Conservation (phyloP, 37 sponge, comb jelly and placozoan genomes). For the Agelas oroides region DNA sequence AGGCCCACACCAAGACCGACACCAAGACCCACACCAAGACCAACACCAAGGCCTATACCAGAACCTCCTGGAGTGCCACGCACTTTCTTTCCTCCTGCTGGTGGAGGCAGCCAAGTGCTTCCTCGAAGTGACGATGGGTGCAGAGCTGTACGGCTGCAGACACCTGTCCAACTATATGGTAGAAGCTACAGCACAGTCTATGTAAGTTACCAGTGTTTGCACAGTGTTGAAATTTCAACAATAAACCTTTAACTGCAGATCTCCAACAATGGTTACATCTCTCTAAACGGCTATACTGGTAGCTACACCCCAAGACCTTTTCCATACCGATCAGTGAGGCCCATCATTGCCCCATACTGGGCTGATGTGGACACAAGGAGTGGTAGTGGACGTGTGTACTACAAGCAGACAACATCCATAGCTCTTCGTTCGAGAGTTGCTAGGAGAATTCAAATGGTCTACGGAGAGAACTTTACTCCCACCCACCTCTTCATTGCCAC, state of each 20-base stretch:
- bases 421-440: background rate
- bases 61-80: no score
- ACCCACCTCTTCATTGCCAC: conserved; percentile 5
- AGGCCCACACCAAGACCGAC: no score
- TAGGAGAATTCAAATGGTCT: background rate
- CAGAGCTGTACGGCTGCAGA: conserved; percentile 5
- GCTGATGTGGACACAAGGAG: background rate
- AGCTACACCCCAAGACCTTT: background rate
- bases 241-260: background rate
- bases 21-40: no score
- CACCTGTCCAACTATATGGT: background rate
- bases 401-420: conserved; percentile 4
- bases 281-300: background rate
- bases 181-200: background rate
- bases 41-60: no score
- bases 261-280: conserved; percentile 21
- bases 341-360: no score
- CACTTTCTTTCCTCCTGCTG: no score
- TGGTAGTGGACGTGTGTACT: background rate
- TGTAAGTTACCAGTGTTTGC: no score
- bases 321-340: background rate
- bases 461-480: conserved; percentile 1
- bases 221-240: no score
- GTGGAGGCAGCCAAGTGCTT: no score
- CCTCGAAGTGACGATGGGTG: background rate